Conservation (phyloP, 2,888 invertebrate species). For the Sinelater perroti region DNA sequence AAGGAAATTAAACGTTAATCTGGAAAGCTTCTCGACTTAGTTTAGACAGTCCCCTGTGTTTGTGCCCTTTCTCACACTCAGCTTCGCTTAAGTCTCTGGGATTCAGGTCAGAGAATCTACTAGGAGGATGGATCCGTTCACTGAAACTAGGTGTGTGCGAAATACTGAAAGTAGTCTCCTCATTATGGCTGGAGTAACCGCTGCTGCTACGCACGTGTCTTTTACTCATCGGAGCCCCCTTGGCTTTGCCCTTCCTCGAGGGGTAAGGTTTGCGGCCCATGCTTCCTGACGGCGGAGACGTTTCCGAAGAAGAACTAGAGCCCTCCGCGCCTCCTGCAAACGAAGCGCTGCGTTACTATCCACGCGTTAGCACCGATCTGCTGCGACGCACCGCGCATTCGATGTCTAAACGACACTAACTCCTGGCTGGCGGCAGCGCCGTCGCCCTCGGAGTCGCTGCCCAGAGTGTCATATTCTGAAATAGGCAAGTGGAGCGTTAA, state of each 20-base stretch:
- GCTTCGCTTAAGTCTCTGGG: conserved; percentile 60
- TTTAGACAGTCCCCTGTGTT: conserved; percentile 58
- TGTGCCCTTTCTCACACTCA: conserved; percentile 61
- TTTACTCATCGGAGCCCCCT: conserved; percentile 67
- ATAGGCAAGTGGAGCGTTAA: conserved; percentile 91
- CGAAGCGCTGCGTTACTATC: too few species aligned
- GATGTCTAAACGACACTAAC: conserved; percentile 63
- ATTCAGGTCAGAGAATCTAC: conserved; percentile 81
- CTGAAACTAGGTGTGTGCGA: conserved; percentile 82
- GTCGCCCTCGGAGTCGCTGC: conserved; percentile 82
- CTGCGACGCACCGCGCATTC: conserved; percentile 60
- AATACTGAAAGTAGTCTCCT: conserved; percentile 86
- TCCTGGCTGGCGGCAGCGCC: conserved; percentile 72
- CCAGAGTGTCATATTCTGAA: conserved; percentile 90
- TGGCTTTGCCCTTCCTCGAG: conserved; percentile 73
- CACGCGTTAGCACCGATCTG: too few species aligned
- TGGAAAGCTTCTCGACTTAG: conserved; percentile 76
- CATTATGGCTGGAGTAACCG: conserved; percentile 84
- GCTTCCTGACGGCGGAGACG: conserved; percentile 69
- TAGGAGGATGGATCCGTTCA: conserved; percentile 86
- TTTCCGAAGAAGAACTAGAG: conserved; percentile 81
- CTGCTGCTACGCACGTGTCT: conserved; percentile 80
- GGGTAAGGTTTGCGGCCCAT: conserved; percentile 70
- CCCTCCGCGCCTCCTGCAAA: conserved; percentile 74
- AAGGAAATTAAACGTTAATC: conserved; percentile 75